phyloP scores from a whole-genome alignment of 2,888 invertebrate species.

The Cantharis flavilabris region DNA sequence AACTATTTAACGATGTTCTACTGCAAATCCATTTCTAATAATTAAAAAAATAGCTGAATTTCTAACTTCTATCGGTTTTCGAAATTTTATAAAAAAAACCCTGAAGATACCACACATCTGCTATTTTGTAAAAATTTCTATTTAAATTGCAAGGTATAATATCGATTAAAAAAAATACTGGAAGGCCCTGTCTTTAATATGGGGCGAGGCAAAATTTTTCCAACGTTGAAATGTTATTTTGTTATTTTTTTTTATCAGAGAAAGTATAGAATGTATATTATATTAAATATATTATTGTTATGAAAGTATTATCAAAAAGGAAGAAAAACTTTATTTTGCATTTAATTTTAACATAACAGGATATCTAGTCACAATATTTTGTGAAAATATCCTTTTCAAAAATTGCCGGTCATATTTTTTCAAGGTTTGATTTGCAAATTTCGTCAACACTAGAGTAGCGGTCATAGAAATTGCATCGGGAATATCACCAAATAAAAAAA shows the following conservation, averaged over 20 bases:
- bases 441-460: too few species aligned
- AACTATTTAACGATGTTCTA: too few species aligned
- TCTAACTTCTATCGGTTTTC: too few species aligned
- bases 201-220: not conserved
- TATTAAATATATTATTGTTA: not conserved
- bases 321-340: not conserved
- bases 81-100: too few species aligned
- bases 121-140: not conserved
- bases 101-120: too few species aligned
- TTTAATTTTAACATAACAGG: not conserved
- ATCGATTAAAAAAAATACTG: too few species aligned
- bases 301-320: not conserved
- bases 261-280: not conserved
- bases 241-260: not conserved
- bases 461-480: too few species aligned
- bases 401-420: not conserved
- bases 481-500: too few species aligned
- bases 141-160: too few species aligned
- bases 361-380: not conserved
- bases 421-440: too few species aligned
- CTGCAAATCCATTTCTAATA: too few species aligned
- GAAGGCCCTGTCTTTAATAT: not conserved
- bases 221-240: not conserved
- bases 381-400: not conserved
- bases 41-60: too few species aligned